phyloP scores from a whole-genome alignment of 2,113 vertebrate species.

The Lepisosteus osseus region DNA sequence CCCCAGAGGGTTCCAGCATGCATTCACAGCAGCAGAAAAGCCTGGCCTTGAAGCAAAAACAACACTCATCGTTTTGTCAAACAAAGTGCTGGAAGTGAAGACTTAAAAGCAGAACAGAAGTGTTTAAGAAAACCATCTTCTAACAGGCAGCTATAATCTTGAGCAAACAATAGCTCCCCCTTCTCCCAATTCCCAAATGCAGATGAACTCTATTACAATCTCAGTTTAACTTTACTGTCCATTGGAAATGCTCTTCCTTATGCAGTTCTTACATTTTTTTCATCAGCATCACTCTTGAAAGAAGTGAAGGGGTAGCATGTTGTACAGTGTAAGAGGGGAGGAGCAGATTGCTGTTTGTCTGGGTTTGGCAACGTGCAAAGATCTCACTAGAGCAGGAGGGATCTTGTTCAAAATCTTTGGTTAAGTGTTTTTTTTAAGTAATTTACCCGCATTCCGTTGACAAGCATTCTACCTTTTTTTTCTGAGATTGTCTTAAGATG shows the following conservation, averaged over 20 bases:
- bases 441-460: too few species aligned
- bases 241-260: too few species aligned
- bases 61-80: conserved; percentile 1
- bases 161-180: not conserved
- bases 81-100: conserved; percentile 3
- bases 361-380: conserved; percentile 1
- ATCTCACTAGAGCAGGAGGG: not conserved
- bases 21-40: not conserved
- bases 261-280: not conserved
- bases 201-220: not conserved
- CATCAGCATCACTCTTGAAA: conserved; percentile 7
- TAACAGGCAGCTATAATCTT: conserved; percentile 10
- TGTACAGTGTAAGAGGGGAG: not conserved
- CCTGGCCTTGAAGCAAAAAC: not conserved
- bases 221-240: too few species aligned
- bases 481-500: too few species aligned
- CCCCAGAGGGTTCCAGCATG: conserved; percentile 4
- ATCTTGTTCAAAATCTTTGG: too few species aligned
- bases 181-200: not conserved
- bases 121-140: not conserved
- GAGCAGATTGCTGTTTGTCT: conserved; percentile 2
- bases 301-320: not conserved
- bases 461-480: too few species aligned
- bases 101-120: conserved; percentile 8
- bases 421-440: too few species aligned